Evolutionary conservation across 2,113 vertebrate species (phyloP), one percentile per base, ranked within the genome.

Genomic region (Antigone vipio): DNA sequence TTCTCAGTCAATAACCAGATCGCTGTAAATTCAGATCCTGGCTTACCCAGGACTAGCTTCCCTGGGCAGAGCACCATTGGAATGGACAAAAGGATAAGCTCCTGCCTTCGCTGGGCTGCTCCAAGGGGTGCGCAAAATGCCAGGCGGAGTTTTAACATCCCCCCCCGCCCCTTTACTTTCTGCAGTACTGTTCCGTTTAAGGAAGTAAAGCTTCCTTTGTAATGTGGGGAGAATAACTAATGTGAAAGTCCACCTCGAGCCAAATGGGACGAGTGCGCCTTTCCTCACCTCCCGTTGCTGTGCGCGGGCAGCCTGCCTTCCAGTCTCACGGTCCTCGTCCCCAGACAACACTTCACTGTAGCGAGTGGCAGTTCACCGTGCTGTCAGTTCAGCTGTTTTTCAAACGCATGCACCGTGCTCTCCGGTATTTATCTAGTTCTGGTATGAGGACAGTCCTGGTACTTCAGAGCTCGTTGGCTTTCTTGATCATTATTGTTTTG

Each of bases 391-490:
- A 27, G 89, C 88, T 5, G 4, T 18, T 17, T 15, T 27, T 15
- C 7, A 45, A 6, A 6, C 26, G 35, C 67, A 10, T 26, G 67
- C 80, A 29, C 63, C 4, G 62, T 8, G 32, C 79, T 53, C 71
- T 27, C n/a, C 1, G 0, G 4, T 12, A 4, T 9, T 45, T 11
- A 8, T 9, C 52, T 8, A 9, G 7, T 8, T 44, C 90, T 67
- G 77, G 38, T 52, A 9, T 1, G 6, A 59, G 63, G 40, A 35
- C 64, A 18, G 76, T 64, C 83, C 64, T 73, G 91, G 66, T 87
- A 67, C 91, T 78, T 63, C 26, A 9, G 77, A 92, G 95, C 92
- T 74, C 77, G 38, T 35, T 23, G 64, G 66, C 62, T 90, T 94
- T 38, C 72, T 50, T 17, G 38, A 15, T 71, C 60, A 4, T 59